Conservation (phyloP, 2,888 invertebrate genomes). For the Mythimna loreyi region DNA sequence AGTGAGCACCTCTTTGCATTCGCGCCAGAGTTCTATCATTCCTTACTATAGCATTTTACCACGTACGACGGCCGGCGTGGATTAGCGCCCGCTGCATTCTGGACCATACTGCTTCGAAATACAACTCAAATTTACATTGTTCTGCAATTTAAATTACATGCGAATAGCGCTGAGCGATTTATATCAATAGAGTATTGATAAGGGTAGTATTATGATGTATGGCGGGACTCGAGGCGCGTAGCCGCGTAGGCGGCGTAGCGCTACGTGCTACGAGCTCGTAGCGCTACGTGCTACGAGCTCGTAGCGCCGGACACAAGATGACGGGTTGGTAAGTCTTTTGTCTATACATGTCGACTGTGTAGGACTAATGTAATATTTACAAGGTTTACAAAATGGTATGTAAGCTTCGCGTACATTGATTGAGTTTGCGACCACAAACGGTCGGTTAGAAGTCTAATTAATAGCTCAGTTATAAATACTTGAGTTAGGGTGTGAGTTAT, state of each 20-base stretch:
- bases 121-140: conserved; percentile 5
- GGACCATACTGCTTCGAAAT: conserved; percentile 12
- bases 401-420: too few species aligned
- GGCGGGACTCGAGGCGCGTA: conserved; percentile 38
- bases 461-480: too few species aligned
- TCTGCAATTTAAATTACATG: conserved; percentile 39
- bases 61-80: conserved; percentile 20
- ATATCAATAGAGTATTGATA: conserved; percentile 60
- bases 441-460: too few species aligned
- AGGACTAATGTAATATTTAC: too few species aligned
- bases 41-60: conserved; percentile 47
- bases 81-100: not conserved
- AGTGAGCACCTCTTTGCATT: conserved; percentile 16
- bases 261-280: conserved; percentile 49
- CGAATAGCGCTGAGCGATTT: conserved; percentile 54
- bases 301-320: not conserved
- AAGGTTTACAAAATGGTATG: not conserved
- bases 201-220: conserved; percentile 53
- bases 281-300: conserved; percentile 43
- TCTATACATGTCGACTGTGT: not conserved
- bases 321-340: conserved; percentile 10
- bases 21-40: conserved; percentile 38
- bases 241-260: conserved; percentile 49
- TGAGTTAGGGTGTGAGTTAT: too few species aligned
- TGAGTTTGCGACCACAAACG: not conserved